Base-by-base conservation (phyloP, 2,113 vertebrate genomes). In the Oreochromis aureus region DNA sequence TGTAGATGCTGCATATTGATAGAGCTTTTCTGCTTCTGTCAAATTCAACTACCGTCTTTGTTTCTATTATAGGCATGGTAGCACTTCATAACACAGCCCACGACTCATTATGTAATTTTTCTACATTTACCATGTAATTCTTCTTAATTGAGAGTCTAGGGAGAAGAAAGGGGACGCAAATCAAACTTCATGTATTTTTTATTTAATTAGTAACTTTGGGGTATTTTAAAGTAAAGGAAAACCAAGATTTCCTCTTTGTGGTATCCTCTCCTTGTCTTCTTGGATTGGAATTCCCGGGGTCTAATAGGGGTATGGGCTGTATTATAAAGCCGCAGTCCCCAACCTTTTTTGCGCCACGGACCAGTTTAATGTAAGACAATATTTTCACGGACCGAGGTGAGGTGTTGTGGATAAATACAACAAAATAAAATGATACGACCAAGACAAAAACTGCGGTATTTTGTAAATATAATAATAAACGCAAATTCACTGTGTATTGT, bases 351-450 rank as follows among this genome's bases (percentile, higher is more conserved):
- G 5, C 15, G 10, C 15, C 58, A 32, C 15, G 3, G 15, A 59
- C 5, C 0, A 1, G 56, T 32, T 32, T 61, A 61, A 61, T 32
- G 27, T 32, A 27, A 32, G 27, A 61, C 0, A 18, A 61, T 61
- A 61, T 61, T 61, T 61, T 61, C 58, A 32, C 15, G 0, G 58
- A 61, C 58, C 8, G 1, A 61, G 27, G 27, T 61, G 27, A 61
- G 58, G 15, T 32, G 58, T 32, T 32, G 15, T 18, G 27, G 27
- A 61, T 32, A 61, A 10, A 61, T 6, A 10, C 0, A 2, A 61
- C 58, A 61, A 61, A 61, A 34, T 18, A 61, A 61, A 61, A 61
- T 32, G 1, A 18, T 34, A 0, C 1, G 3, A 18, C 30, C 30
- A 2, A 32, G 30, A 61, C 8, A 6, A 0, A 61, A 61, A 61